Evolutionary conservation across 2,113 vertebrate genomes (phyloP).

Genomic region (Chlorodrepanis virens): DNA sequence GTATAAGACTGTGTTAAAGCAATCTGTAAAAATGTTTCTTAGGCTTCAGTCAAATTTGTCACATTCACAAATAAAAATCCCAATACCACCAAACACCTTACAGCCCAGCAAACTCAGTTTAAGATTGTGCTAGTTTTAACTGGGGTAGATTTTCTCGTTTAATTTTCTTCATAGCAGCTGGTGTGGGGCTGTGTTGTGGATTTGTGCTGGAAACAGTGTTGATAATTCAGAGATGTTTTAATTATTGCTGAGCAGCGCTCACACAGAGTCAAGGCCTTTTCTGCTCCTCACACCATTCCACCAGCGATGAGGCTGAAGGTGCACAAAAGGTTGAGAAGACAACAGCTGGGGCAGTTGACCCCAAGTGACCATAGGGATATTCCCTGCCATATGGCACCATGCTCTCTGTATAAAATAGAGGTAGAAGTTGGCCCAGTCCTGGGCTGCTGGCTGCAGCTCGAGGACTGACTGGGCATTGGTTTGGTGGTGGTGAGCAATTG

Average conservation of each 20-base stretch:
- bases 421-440: neutral
- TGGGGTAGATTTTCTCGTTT: neutral
- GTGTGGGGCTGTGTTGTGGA: neutral
- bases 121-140: neutral
- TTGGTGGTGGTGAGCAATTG: neutral
- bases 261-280: neutral
- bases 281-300: neutral
- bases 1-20: neutral
- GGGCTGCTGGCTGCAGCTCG: fast-evolving
- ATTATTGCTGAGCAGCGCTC: neutral
- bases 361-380: neutral
- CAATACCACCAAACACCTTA: neutral
- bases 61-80: neutral
- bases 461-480: neutral
- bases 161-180: neutral
- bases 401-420: neutral
- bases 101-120: neutral
- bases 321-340: neutral
- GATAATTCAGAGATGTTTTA: neutral
- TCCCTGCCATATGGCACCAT: neutral
- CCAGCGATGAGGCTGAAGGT: neutral
- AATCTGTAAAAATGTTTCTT: neutral
- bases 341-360: neutral
- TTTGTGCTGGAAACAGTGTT: neutral
- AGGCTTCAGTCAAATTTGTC: neutral